Base-by-base conservation (phyloP, 2,888 invertebrate species). In the Caenorhabditis wallacei region DNA sequence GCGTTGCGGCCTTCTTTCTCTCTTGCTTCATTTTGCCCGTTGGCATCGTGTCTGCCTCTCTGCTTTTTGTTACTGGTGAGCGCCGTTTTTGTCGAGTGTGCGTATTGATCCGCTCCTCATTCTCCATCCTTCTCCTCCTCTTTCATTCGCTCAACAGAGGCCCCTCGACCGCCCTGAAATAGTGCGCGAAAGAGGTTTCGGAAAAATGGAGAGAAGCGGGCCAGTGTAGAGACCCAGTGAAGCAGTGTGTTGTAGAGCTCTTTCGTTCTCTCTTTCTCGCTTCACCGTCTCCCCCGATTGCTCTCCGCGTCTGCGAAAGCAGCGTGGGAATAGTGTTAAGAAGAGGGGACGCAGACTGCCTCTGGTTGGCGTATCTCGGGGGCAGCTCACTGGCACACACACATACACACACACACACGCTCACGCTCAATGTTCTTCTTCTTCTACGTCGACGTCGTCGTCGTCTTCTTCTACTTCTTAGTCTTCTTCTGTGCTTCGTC, bases 381-480 rank as follows among this genome's bases (percentile, higher is more conserved):
- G 78, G 68, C 78, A 78, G 78, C 78, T 78, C 78, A 78, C 78
- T 78, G 78, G 78, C 78, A 78, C 78, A 78, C 69, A 75, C 57
- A 57, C 43, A 75, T 51, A 57, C 43, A 56, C 51, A 30, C 8
- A 68, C 56, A 70, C 70, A 70, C 68, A 56, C 78, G 63, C 78
- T 76, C 76, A 78, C 78, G 69, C 78, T 78, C 78, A 78, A 78
- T 78, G 78, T 78, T 78, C 78, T 78, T 69, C 76, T 76, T 71
- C 64, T 74, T 48, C 72, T 40, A 13, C 48, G 46, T 26, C 63
- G 72, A 66, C 75, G 66, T 75, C 75, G 40, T 43, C 76, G 51
- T 53, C 78, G 37, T 54, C 69, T 53, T 46, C 69, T 63, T 54
- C 78, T 53, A 43, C 51, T 35, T 54, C 76, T 76, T 76, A 68